These are phyloP conservation scores for Tarsius wallacei DNA, from an alignment of 2,797 vertebrate genomes.

Conservation along the genomic window DNA sequence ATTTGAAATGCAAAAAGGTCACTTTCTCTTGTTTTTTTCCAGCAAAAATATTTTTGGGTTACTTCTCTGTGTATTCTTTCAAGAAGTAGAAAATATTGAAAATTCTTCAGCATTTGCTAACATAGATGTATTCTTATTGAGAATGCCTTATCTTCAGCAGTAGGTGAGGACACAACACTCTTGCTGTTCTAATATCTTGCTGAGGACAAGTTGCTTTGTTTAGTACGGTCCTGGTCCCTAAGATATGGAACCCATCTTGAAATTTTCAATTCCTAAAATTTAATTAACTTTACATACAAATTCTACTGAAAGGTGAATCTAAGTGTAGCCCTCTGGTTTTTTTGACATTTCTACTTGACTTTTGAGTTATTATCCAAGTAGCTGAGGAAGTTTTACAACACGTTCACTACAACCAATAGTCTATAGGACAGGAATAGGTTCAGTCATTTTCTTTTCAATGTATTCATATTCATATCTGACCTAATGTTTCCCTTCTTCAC, in stretches of 20 bases:
- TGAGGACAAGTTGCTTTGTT: constrained; percentile 16
- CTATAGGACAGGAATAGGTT: not conserved
- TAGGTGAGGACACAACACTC: not conserved
- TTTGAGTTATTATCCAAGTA: constrained; percentile 37
- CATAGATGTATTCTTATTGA: not conserved
- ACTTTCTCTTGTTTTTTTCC: not conserved
- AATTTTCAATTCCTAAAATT: constrained; percentile 67
- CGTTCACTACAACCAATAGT: not conserved
- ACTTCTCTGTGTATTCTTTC: constrained; percentile 39
- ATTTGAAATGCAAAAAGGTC: constrained; percentile 49
- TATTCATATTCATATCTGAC: constrained; percentile 60
- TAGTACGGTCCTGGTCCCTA: not conserved
- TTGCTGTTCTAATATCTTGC: not conserved
- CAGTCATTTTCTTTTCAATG: constrained; percentile 27
- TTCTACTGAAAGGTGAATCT: constrained; percentile 47
- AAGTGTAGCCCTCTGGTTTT: not conserved
- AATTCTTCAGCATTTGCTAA: not conserved
- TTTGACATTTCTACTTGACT: constrained; percentile 26
- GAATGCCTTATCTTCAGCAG: not conserved
- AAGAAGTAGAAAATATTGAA: constrained; percentile 46
- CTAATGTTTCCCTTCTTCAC: constrained; percentile 83
- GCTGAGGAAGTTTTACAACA: constrained; percentile 39
- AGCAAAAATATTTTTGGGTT: constrained; percentile 31
- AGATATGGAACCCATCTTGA: constrained; percentile 12
- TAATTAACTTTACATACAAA: constrained; percentile 65